Base-by-base conservation (phyloP, 2,113 vertebrate species). In the Lepidothrix coronata region DNA sequence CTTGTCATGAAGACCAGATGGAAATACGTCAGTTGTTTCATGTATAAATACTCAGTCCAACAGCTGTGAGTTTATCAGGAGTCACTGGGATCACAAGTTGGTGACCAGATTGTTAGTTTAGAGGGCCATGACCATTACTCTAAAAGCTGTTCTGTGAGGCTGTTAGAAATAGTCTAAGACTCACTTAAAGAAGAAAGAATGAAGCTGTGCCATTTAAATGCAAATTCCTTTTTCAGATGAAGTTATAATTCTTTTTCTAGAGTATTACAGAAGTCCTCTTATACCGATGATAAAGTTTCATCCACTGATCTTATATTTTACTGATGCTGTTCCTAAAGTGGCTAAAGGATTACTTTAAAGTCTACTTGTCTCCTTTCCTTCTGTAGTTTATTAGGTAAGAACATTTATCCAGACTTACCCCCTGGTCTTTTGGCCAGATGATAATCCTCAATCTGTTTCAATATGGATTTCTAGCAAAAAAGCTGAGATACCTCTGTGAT, bases 11-110 rank as follows among this genome's bases (percentile, higher is more conserved):
- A 85, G 85, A 89, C 58, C 91, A 92, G 73, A 91, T 96, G 93
- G 78, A 85, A 93, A 84, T 87, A 88, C 55, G 63, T 96, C 88
- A 91, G 67, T 96, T 95, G 85, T 82, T 96, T 91, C 20, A 9
- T 73, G 49, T 92, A 61, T 96, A 97, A 97, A 96, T 88, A 95
- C 75, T 94, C 86, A 73, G 31, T 89, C 68, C 77, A 57, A 79
- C 96, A 91, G 94, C 74, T 95, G 71, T 94, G 90, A 95, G 93
- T 77, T 57, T 65, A 48, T 76, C 62, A 58, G 79, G 71, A 95
- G 72, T 90, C 67, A 58, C 59, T 66, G 63, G 48, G 63, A 95
- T 93, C 75, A 84, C 79, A 92, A 86, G 70, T 41, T 75, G 75
- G 88, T 92, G 79, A 74, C 25, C 87, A 46, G 31, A 63, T 52